Conservation (phyloP, 2,888 invertebrate genomes). For the Philonicus albiceps region DNA sequence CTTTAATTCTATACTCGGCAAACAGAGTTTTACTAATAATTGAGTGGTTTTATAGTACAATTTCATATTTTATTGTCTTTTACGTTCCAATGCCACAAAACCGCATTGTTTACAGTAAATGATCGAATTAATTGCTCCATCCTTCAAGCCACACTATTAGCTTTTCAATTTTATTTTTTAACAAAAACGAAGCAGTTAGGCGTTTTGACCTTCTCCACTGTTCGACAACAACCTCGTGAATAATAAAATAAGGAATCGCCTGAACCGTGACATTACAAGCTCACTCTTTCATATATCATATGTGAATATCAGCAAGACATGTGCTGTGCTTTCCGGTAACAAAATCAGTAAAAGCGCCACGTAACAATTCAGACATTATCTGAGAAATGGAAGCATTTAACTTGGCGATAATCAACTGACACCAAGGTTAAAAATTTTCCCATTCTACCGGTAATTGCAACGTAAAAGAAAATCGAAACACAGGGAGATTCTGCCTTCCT, state of each 20-base stretch:
- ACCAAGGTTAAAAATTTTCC: not conserved
- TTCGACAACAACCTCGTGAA: not conserved
- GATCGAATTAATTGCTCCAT: not conserved
- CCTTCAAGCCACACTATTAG: not conserved
- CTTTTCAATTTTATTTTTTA: not conserved
- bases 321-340: not conserved
- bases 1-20: not conserved
- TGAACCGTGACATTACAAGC: not conserved
- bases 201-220: not conserved
- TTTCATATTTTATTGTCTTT: not conserved
- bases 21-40: not conserved
- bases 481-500: not conserved
- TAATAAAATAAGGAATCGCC: conserved; percentile 6
- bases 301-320: not conserved
- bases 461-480: not conserved
- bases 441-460: conserved; percentile 4
- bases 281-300: not conserved
- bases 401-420: not conserved
- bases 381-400: not conserved
- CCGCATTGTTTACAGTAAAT: not conserved
- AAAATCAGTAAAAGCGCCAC: not conserved
- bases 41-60: not conserved
- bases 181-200: not conserved
- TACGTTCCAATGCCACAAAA: not conserved
- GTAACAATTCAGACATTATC: not conserved